A percentile compares a stretch with the other conserved stretches of the same genome.
Evolutionary conservation across 2,113 vertebrate genomes (phyloP).

Genomic region (Sciurus niger): DNA sequence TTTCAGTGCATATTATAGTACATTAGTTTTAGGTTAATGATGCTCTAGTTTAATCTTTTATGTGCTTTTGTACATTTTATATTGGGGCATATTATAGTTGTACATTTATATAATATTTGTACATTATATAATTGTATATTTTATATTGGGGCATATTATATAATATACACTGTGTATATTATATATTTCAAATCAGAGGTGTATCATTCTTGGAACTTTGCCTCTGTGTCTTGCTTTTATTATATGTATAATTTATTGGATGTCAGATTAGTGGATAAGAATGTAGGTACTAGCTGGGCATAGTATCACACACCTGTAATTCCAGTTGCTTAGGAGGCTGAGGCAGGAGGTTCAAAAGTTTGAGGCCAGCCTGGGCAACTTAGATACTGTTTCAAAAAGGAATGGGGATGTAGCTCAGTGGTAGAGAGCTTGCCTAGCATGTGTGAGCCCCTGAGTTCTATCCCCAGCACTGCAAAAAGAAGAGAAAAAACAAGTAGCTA

Average conservation of each 20-base stretch:
- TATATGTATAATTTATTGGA: background rate
- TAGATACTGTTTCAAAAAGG: background rate
- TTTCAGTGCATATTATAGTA: slow-evolving; percentile 8
- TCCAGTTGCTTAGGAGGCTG: background rate
- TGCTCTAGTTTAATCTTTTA: slow-evolving; percentile 10
- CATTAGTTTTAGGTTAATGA: slow-evolving; percentile 67
- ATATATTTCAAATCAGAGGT: slow-evolving; percentile 47
- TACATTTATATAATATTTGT: too few relatives aligned
- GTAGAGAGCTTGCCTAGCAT: background rate
- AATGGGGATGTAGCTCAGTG: background rate
- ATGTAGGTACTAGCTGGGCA: background rate
- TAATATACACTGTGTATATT: background rate
- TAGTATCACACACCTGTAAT: background rate
- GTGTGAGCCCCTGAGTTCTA: background rate
- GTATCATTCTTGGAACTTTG: slow-evolving; percentile 57
- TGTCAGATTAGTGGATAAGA: slow-evolving; percentile 48
- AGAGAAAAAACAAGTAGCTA: background rate
- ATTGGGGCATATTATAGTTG: background rate
- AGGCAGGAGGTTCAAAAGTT: background rate
- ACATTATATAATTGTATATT: too few relatives aligned
- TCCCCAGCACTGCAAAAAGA: background rate
- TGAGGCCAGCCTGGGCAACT: background rate
- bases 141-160: too few relatives aligned
- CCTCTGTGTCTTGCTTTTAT: slow-evolving; percentile 29
- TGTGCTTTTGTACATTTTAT: slow-evolving; percentile 32